Base-by-base conservation (phyloP, 2,113 vertebrate species). In the Prunella himalayana region DNA sequence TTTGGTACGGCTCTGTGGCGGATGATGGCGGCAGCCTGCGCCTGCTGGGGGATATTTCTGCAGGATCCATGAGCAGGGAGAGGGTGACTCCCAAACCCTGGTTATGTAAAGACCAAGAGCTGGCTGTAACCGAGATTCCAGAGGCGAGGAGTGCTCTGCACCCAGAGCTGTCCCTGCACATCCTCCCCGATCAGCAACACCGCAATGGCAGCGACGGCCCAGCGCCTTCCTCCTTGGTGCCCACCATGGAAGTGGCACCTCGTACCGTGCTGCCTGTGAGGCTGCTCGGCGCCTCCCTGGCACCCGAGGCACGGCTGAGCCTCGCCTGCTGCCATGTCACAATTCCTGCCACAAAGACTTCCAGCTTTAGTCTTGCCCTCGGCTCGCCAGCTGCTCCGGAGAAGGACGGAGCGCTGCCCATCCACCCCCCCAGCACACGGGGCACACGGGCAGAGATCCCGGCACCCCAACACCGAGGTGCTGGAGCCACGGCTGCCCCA, bases 311-410 rank as follows among this genome's bases (percentile, higher is more conserved):
- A 3, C 78, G n/a, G 75, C 94, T 49, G 90, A 22, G 86, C 21
- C 76, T 45, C 33, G 21, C 25, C 1, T 2, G 44, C 95, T 94
- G 94, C 95, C 95, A 88, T 64, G 71, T 50, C 94, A 75, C 10
- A n/a, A 86, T 64, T 33, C 76, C 79, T 93, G 92, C 81, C 93
- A 91, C 88, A 90, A 75, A 93, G 75, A 31, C 92, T 73, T 21
- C 94, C 85, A 49, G 76, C 25, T 14, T 7, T 1, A 3, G 10
- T 4, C 90, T 8, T 11, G 31, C 68, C 3, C 83, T 44, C 16
- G 2, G 89, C 88, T 87, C 33, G 0, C 12, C 88, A 37, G 82
- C 75, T 49, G 85, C 75, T 61, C 45, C 33, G 1, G 33, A 53
- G 15, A 19, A 49, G 50, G 83, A 31, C 11, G 7, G 69, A 24